These are phyloP conservation scores for Salticus scenicus DNA, from an alignment of 2,888 invertebrate genomes.

Conservation along the genomic window DNA sequence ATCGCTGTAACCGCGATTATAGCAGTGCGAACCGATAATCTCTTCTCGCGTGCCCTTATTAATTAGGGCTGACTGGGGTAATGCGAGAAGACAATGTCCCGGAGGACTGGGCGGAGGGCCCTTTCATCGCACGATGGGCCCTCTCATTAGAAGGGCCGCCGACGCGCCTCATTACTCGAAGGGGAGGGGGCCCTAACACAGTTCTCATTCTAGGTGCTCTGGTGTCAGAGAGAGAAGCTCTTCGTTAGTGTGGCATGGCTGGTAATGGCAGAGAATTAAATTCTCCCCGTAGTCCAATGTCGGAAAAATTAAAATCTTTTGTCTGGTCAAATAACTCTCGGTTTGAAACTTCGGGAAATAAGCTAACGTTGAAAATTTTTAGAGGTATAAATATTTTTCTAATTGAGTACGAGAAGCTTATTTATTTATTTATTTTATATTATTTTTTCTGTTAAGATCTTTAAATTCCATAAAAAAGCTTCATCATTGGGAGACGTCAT, in stretches of 20 bases:
- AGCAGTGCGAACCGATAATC: constrained; percentile 57
- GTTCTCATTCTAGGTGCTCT: constrained; percentile 10
- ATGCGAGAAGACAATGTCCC: constrained; percentile 65
- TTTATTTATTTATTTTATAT: too few species aligned
- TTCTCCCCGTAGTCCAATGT: not conserved
- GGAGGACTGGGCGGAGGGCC: constrained; percentile 62
- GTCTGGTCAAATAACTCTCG: not conserved
- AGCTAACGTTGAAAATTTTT: too few species aligned
- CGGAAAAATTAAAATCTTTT: not conserved
- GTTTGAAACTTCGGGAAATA: not conserved
- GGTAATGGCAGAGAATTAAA: not conserved
- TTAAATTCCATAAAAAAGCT: too few species aligned
- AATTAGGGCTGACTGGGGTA: constrained; percentile 58
- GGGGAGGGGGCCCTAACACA: constrained; percentile 28
- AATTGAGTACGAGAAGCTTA: too few species aligned
- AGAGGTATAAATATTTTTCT: too few species aligned
- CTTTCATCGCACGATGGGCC: constrained; percentile 52
- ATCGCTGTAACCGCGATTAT: constrained; percentile 30
- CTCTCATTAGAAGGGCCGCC: constrained; percentile 59
- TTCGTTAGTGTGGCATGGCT: constrained; percentile 25
- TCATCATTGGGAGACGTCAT: too few species aligned
- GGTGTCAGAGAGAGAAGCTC: constrained; percentile 25
- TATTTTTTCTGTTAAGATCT: too few species aligned
- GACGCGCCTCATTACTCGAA: constrained; percentile 60
- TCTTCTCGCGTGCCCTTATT: constrained; percentile 66